Conservation (phyloP, 2,888 invertebrate species). For the Sylvicola cinctus region DNA sequence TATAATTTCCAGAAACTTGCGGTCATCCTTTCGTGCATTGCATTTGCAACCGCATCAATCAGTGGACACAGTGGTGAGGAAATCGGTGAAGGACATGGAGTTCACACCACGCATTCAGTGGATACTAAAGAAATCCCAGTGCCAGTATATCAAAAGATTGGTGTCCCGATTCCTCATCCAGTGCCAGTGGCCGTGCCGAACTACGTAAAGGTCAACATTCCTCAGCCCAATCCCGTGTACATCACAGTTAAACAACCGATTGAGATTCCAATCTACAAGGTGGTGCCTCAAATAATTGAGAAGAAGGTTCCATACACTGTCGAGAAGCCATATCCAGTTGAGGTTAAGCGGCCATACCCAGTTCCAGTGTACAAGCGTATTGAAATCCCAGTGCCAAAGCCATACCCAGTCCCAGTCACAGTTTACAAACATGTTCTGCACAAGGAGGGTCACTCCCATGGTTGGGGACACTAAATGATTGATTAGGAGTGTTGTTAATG, state of each 20-base stretch:
- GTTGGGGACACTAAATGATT: neutral
- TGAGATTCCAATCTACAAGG: constrained; percentile 50
- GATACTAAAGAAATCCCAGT: constrained; percentile 47
- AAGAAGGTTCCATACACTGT: constrained; percentile 53
- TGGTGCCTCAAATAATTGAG: constrained; percentile 48
- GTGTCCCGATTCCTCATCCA: constrained; percentile 52
- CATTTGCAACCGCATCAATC: neutral
- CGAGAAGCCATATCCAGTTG: constrained; percentile 42
- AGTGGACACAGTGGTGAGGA: constrained; percentile 1
- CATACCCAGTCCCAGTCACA: constrained; percentile 52
- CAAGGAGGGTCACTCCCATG: constrained; percentile 5
- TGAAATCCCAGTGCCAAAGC: constrained; percentile 45
- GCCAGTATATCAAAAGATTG: constrained; percentile 49
- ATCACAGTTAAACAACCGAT: constrained; percentile 47
- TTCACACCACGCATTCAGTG: constrained; percentile 39
- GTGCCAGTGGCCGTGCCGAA: constrained; percentile 44
- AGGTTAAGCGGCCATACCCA: constrained; percentile 53
- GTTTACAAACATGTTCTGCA: constrained; percentile 56
- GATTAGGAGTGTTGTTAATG: no score
- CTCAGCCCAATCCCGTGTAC: constrained; percentile 54
- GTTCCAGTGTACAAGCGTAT: constrained; percentile 56
- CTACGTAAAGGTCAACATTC: constrained; percentile 43
- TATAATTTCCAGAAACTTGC: neutral
- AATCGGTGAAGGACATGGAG: constrained; percentile 30
- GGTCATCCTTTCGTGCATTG: neutral